phyloP scores from a whole-genome alignment of 2,797 vertebrate genomes.

The Lophius americanus region DNA sequence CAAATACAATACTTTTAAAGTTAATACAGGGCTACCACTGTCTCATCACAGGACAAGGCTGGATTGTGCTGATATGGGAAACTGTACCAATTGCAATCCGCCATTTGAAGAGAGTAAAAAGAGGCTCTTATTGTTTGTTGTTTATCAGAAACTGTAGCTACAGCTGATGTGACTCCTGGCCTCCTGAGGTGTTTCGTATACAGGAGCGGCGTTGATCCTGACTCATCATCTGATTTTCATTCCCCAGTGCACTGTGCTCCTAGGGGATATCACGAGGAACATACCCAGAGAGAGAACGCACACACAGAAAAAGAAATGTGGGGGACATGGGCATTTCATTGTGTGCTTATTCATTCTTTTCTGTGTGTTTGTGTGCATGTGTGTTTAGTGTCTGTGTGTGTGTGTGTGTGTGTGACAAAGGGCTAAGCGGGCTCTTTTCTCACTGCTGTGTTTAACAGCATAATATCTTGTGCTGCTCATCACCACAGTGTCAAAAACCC shows the following conservation, averaged over 20 bases:
- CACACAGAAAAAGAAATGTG: conserved; percentile 39
- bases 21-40: conserved; percentile 16
- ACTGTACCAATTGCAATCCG: conserved; percentile 22
- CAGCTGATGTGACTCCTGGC: conserved; percentile 49
- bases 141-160: conserved; percentile 37
- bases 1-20: not conserved
- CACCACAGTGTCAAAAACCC: conserved; percentile 53
- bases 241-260: conserved; percentile 46
- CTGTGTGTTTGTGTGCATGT: too few species aligned
- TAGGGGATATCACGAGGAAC: conserved; percentile 70
- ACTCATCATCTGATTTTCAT: conserved; percentile 74
- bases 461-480: conserved; percentile 42
- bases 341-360: conserved; percentile 38
- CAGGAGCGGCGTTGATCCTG: conserved; percentile 60
- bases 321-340: conserved; percentile 32
- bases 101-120: conserved; percentile 40
- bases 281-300: conserved; percentile 11
- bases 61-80: conserved; percentile 47
- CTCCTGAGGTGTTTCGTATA: conserved; percentile 67
- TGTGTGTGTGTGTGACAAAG: conserved; percentile 40
- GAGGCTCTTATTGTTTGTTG: conserved; percentile 18
- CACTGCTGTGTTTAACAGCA: conserved; percentile 60
- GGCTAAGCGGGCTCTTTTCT: conserved; percentile 48
- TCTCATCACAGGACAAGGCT: conserved; percentile 33
- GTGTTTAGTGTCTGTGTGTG: not conserved